Evolutionary conservation across 23 tunicate species (phyloP).

Genomic region (Botrylloides violaceus): DNA sequence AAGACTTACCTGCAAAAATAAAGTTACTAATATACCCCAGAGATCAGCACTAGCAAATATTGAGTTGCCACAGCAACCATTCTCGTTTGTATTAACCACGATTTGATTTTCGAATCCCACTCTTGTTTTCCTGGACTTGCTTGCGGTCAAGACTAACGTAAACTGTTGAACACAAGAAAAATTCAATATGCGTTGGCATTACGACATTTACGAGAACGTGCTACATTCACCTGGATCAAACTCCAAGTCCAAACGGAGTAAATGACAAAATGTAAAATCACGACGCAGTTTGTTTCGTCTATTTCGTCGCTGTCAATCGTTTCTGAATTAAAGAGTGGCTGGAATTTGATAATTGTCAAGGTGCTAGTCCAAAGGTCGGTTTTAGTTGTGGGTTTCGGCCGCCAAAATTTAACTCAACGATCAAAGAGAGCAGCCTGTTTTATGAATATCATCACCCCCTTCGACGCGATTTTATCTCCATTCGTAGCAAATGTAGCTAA

Average conservation of each 20-base stretch:
- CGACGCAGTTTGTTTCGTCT: slow-evolving; percentile 34
- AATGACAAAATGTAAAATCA: slow-evolving; percentile 52
- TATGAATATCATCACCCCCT: too few relatives aligned
- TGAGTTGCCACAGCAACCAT: slow-evolving; percentile 58
- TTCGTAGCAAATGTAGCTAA: too few relatives aligned
- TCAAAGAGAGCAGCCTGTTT: too few relatives aligned
- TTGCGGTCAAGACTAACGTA: slow-evolving; percentile 82
- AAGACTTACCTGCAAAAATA: slow-evolving; percentile 92
- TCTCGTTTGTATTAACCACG: background rate
- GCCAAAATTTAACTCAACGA: too few relatives aligned
- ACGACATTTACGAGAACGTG: background rate
- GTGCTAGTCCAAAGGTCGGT: background rate
- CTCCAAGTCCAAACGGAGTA: slow-evolving; percentile 94
- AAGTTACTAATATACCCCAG: slow-evolving; percentile 90
- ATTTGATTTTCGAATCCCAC: slow-evolving; percentile 26
- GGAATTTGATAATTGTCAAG: background rate
- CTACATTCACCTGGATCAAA: slow-evolving; percentile 55
- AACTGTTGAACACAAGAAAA: slow-evolving; percentile 32
- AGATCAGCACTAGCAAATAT: slow-evolving; percentile 78
- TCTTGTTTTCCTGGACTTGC: slow-evolving; percentile 63
- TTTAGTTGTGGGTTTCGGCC: too few relatives aligned
- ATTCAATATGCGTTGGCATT: background rate
- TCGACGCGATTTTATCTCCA: too few relatives aligned
- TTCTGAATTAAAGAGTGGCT: slow-evolving; percentile 30
- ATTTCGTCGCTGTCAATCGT: slow-evolving; percentile 60